phyloP scores from a whole-genome alignment of 2,113 vertebrate genomes.

The Periophthalmus modestus region DNA sequence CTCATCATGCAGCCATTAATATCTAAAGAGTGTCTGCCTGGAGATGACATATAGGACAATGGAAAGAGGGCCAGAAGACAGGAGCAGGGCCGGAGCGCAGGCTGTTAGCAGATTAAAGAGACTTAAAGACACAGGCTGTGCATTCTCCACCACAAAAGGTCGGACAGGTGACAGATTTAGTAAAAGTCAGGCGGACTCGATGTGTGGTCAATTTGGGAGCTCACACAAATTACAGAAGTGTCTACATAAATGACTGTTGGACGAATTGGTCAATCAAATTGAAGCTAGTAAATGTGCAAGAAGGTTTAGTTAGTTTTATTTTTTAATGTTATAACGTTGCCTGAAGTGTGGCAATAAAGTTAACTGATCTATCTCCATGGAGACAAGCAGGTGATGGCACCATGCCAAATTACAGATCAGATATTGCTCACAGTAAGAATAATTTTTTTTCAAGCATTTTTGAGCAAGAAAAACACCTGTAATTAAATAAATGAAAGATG shows the following conservation, averaged over 20 bases:
- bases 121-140: constrained; percentile 51
- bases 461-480: no score
- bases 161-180: constrained; percentile 35
- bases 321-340: no score
- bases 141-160: constrained; percentile 46
- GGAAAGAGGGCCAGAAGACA: constrained; percentile 70
- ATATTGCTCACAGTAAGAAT: no score
- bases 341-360: no score
- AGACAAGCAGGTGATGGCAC: no score
- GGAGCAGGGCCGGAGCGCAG: constrained; percentile 57
- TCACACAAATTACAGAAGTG: background rate
- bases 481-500: no score
- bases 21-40: constrained; percentile 76
- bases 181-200: constrained; percentile 13
- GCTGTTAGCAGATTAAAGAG: constrained; percentile 74
- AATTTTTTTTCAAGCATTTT: no score
- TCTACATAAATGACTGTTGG: background rate
- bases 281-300: background rate
- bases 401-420: no score
- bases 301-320: no score
- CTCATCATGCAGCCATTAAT: constrained; percentile 80
- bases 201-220: background rate
- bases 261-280: background rate
- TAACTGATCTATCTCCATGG: no score
- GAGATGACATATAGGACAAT: constrained; percentile 77